Percentiles rank a stretch among this genome's conserved stretches.
Evolutionary conservation across 2,888 invertebrate genomes (phyloP).

Genomic region (Scelioninae gen. 1): DNA sequence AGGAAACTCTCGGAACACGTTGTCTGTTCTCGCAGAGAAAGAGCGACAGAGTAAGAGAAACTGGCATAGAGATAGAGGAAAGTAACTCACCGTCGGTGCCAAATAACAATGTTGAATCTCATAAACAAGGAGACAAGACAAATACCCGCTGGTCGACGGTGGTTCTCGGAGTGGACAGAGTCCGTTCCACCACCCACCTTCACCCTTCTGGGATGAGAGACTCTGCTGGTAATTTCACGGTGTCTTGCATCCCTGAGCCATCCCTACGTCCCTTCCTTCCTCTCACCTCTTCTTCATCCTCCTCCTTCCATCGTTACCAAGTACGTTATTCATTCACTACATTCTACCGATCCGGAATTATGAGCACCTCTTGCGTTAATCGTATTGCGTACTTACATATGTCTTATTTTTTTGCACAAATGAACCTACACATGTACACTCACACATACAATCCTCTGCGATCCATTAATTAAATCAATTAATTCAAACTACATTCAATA

Average conservation of each 20-base stretch:
- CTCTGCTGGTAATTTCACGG: conserved; percentile 87
- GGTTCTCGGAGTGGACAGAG: conserved; percentile 84
- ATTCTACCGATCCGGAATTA: conserved; percentile 75
- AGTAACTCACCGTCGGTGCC: conserved; percentile 84
- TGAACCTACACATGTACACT: not conserved
- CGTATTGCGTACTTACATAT: conserved; percentile 58
- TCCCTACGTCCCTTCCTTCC: conserved; percentile 74
- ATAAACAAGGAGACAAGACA: conserved; percentile 85
- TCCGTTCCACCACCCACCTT: conserved; percentile 82
- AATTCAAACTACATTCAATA: conserved; percentile 5
- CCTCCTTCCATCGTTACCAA: conserved; percentile 71
- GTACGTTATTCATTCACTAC: conserved; percentile 72
- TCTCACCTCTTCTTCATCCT: conserved; percentile 69
- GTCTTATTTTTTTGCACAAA: conserved; percentile 15
- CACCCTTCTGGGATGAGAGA: conserved; percentile 81
- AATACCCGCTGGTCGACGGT: conserved; percentile 83
- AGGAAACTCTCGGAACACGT: conserved; percentile 79
- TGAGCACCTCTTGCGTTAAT: conserved; percentile 76
- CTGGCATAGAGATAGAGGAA: conserved; percentile 73
- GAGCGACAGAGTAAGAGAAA: conserved; percentile 68
- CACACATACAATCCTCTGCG: not conserved
- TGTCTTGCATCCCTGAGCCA: conserved; percentile 86
- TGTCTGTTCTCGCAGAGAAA: conserved; percentile 72
- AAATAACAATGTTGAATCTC: conserved; percentile 85
- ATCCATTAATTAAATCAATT: conserved; percentile 27